Conservation (phyloP, 1,140 invertebrate genomes). For the Apis dorsata region DNA sequence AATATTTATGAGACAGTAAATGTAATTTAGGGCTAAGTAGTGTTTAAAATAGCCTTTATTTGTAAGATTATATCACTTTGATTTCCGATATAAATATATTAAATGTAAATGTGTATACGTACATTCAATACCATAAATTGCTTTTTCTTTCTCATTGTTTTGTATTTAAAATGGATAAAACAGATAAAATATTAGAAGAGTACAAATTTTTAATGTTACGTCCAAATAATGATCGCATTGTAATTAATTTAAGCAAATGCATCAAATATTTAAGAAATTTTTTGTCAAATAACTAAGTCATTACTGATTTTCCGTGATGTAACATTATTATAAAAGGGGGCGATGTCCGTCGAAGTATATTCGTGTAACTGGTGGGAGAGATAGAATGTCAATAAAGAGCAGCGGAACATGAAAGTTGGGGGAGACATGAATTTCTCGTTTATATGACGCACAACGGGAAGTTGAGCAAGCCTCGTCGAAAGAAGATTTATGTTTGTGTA, state of each 20-base stretch:
- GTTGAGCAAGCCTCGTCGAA: not conserved
- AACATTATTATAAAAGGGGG: constrained; percentile 56
- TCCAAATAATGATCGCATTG: not conserved
- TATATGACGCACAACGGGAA: constrained; percentile 12
- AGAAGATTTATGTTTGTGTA: constrained; percentile 10
- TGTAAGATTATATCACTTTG: constrained; percentile 71
- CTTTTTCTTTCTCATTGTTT: not conserved
- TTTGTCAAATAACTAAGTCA: constrained; percentile 5
- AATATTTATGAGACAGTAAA: constrained; percentile 70
- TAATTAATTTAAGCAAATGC: too few species aligned
- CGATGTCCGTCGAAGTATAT: constrained; percentile 53
- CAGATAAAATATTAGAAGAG: not conserved
- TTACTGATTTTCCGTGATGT: constrained; percentile 29
- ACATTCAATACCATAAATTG: constrained; percentile 39
- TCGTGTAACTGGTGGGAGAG: constrained; percentile 48
- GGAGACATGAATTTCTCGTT: constrained; percentile 48
- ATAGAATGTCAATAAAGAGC: constrained; percentile 62
- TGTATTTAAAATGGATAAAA: too few species aligned
- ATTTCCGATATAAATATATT: constrained; percentile 70
- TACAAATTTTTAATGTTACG: not conserved
- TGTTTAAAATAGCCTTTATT: constrained; percentile 64
- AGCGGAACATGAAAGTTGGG: constrained; percentile 42
- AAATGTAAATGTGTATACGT: constrained; percentile 59
- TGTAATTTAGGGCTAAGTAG: constrained; percentile 65
- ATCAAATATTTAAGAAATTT: not conserved